Percentiles rank a stretch among this genome's conserved stretches.
Evolutionary conservation across 2,797 vertebrate genomes (phyloP).

Genomic region (Notolepis coatsorum): DNA sequence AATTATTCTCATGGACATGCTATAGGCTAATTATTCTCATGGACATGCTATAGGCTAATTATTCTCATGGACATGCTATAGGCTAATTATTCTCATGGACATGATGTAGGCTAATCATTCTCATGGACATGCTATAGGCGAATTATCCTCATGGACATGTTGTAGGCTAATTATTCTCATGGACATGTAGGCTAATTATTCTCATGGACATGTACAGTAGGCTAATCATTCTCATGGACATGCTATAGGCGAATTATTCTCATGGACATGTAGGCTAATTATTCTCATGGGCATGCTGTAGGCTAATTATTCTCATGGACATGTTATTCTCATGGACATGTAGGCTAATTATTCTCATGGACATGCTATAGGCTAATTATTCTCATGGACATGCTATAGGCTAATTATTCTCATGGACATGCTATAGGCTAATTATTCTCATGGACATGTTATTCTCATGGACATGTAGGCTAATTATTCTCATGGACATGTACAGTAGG

Average conservation of each 20-base stretch:
- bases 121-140: constrained; percentile 2
- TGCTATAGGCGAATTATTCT: too few species aligned
- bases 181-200: background rate
- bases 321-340: too few species aligned
- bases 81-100: background rate
- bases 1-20: background rate
- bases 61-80: background rate
- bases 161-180: background rate
- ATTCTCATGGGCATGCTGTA: background rate
- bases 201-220: too few species aligned
- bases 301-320: background rate
- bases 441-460: too few species aligned
- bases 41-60: too few species aligned
- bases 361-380: too few species aligned
- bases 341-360: background rate
- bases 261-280: too few species aligned
- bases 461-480: background rate
- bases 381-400: background rate
- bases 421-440: background rate
- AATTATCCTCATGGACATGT: too few species aligned
- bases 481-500: too few species aligned
- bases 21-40: background rate
- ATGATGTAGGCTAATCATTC: background rate
- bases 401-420: background rate
- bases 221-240: background rate